A percentile compares a stretch with the other conserved stretches of the same genome.
phyloP scores from a whole-genome alignment of 2,797 vertebrate genomes.

The Acanthopagrus latus region DNA sequence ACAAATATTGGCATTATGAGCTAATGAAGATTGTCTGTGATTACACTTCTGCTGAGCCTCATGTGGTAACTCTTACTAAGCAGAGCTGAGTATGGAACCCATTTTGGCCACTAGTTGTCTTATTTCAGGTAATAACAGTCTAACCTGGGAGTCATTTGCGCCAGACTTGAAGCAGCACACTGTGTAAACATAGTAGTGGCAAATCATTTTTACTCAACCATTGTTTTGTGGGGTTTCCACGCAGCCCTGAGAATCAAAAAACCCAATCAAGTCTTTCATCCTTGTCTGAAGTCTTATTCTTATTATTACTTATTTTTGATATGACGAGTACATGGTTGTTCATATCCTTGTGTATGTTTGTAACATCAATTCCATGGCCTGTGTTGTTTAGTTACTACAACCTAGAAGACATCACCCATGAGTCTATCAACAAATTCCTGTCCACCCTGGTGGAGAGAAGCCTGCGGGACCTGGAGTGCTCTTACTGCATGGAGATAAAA shows the following conservation, averaged over 20 bases:
- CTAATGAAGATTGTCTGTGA: slow-evolving; percentile 70
- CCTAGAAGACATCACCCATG: slow-evolving; percentile 92
- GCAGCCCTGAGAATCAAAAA: background rate
- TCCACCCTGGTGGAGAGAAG: slow-evolving; percentile 93
- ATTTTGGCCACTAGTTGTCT: slow-evolving; percentile 75
- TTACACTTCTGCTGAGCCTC: slow-evolving; percentile 59
- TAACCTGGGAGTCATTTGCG: slow-evolving; percentile 74
- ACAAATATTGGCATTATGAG: slow-evolving; percentile 59
- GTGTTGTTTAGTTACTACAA: slow-evolving; percentile 92
- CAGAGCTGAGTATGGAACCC: slow-evolving; percentile 75
- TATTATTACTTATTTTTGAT: background rate
- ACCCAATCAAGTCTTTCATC: background rate
- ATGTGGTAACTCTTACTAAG: slow-evolving; percentile 82
- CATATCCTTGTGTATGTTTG: background rate
- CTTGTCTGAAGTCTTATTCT: background rate
- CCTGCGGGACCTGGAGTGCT: slow-evolving; percentile 92
- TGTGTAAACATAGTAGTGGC: background rate
- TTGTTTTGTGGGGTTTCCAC: slow-evolving; percentile 10
- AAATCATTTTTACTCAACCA: background rate
- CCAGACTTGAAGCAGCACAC: background rate
- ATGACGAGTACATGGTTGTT: background rate
- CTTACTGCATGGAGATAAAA: slow-evolving; percentile 94
- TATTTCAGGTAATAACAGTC: slow-evolving; percentile 65
- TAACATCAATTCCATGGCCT: slow-evolving; percentile 5
- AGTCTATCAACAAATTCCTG: slow-evolving; percentile 94